Conservation (phyloP, 2,797 vertebrate genomes). For the Lates japonicus region DNA sequence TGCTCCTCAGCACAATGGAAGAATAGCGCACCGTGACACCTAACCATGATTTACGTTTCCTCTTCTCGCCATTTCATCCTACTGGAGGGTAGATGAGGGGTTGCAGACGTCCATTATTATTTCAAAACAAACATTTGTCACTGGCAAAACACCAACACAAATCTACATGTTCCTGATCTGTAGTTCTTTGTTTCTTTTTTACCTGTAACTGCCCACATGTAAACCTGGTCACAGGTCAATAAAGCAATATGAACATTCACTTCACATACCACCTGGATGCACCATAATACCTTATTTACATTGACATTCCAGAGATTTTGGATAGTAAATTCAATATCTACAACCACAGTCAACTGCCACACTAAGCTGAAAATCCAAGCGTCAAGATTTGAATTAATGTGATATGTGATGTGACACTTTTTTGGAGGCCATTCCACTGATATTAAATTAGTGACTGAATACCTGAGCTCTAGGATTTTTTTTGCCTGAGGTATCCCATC, state of each 20-base stretch:
- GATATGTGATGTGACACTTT: constrained; percentile 52
- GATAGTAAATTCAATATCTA: constrained; percentile 33
- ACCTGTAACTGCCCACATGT: neutral
- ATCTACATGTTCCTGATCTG: constrained; percentile 8
- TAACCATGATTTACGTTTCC: constrained; percentile 45
- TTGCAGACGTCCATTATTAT: constrained; percentile 50
- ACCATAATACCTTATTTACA: constrained; percentile 34
- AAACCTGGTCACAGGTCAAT: constrained; percentile 36
- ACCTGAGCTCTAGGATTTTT: constrained; percentile 50
- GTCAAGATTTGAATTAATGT: constrained; percentile 57
- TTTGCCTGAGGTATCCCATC: constrained; percentile 41
- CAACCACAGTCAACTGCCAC: constrained; percentile 44
- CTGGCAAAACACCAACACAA: neutral
- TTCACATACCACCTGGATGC: neutral
- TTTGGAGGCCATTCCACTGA: constrained; percentile 40
- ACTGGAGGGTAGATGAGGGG: constrained; percentile 50
- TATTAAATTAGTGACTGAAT: constrained; percentile 68
- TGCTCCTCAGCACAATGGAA: constrained; percentile 17
- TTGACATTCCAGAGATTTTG: constrained; percentile 16
- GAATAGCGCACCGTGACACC: constrained; percentile 20
- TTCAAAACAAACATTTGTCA: constrained; percentile 59
- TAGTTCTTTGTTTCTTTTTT: constrained; percentile 13
- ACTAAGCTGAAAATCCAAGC: constrained; percentile 50
- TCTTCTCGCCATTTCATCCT: constrained; percentile 44
- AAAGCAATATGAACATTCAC: constrained; percentile 14